Base-by-base conservation (phyloP, 2,888 invertebrate genomes). In the Dicyrtomina minuta region DNA sequence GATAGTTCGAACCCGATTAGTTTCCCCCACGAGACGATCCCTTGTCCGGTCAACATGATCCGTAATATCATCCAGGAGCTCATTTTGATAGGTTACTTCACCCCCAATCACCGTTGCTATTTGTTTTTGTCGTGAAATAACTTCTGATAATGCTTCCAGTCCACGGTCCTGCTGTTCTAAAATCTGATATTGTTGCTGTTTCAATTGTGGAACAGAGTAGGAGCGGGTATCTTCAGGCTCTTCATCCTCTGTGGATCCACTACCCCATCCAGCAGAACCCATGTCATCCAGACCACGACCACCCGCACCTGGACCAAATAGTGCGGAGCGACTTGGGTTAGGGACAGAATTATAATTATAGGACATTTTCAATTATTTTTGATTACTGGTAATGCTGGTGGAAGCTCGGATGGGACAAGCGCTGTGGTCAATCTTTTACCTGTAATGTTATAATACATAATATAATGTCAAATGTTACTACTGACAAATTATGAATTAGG, bases 31-130 rank as follows among this genome's bases (percentile, higher is more conserved):
- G 22, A 92, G 83, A 60, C 89, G 84, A n/a, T 86, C 84, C 78
- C 89, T 87, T 0, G 90, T 90, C 70, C 85, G 82, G 72, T 90
- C 90, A 80, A 90, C 88, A 71, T 88, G 88, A 71, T 88, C 88
- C 0, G 87, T 87, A 73, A 92, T 85, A 81, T 89, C 90, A 79
- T 91, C 91, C 73, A 92, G 84, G 69, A 92, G 86, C 79, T 88
- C 90, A 84, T 91, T 90, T 79, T 92, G 92, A 74, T 86, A 82
- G 79, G 89, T 89, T 0, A 92, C 90, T 83, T 92, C 92, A 79
- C 84, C 85, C 13, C 88, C 88, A 76, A 93, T 88, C 59, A 87
- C 88, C 58, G 87, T 82, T 8, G 91, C 91, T 79, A 92, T 87
- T 77, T 88, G 84, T 79, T 90, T 91, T 80, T 92, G 92, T 6